Evolutionary conservation across 2,797 vertebrate species (phyloP).

Genomic region (Amniataba percoides): DNA sequence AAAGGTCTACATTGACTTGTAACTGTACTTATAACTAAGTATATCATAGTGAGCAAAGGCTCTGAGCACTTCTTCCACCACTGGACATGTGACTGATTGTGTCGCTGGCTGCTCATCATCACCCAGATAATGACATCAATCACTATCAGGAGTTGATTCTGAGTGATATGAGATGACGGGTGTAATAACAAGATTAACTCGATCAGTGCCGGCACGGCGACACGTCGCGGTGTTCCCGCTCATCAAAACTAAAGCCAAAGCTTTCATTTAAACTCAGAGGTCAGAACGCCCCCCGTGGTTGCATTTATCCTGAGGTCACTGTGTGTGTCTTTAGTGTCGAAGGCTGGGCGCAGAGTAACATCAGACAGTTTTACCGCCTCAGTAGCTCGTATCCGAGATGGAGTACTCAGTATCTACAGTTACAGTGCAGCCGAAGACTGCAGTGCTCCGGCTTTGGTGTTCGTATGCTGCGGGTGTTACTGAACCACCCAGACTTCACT

Average conservation of each 20-base stretch:
- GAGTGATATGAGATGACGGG: slow-evolving; percentile 63
- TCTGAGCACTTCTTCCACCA: background rate
- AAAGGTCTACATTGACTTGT: too few species aligned
- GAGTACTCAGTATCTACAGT: slow-evolving; percentile 39
- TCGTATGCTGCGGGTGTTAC: slow-evolving; percentile 71
- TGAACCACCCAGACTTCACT: slow-evolving; percentile 72
- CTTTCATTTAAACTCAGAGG: slow-evolving; percentile 28
- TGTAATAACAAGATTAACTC: slow-evolving; percentile 67
- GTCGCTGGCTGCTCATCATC: slow-evolving; percentile 32
- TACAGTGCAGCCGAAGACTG: slow-evolving; percentile 54
- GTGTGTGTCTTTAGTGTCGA: slow-evolving; percentile 27
- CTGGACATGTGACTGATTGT: slow-evolving; percentile 4
- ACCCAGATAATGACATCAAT: slow-evolving; percentile 29
- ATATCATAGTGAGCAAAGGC: too few species aligned
- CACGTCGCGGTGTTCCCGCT: slow-evolving; percentile 34
- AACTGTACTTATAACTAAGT: too few species aligned
- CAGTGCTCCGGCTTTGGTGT: slow-evolving; percentile 60
- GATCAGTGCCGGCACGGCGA: slow-evolving; percentile 36
- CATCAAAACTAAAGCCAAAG: slow-evolving; percentile 31
- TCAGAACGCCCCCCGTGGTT: slow-evolving; percentile 34
- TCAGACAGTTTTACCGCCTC: slow-evolving; percentile 45
- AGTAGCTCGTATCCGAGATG: slow-evolving; percentile 46
- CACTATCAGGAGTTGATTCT: slow-evolving; percentile 48
- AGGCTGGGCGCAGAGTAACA: slow-evolving; percentile 34
- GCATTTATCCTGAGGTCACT: slow-evolving; percentile 52